Percentiles rank a stretch among this genome's conserved stretches.
phyloP scores from a whole-genome alignment of 37 sponge, comb jelly and placozoan genomes.

The Amphimedon queenslandica region DNA sequence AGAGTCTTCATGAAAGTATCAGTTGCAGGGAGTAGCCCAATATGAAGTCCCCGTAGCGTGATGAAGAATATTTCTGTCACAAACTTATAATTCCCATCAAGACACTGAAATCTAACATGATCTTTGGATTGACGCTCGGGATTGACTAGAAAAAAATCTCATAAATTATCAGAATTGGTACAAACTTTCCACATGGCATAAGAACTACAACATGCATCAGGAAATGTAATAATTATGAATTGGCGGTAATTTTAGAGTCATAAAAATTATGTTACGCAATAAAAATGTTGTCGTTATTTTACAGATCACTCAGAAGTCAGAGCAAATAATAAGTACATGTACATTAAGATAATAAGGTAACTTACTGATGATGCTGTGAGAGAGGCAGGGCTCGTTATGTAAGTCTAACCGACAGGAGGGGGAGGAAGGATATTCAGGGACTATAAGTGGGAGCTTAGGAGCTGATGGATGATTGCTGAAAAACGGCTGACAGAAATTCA shows the following conservation, averaged over 20 bases:
- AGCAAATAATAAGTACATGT: too few relatives aligned
- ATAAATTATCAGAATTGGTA: too few relatives aligned
- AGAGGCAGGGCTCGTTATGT: slow-evolving; percentile 67
- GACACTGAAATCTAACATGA: background rate
- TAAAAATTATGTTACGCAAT: too few relatives aligned
- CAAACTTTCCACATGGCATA: too few relatives aligned
- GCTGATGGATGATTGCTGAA: slow-evolving; percentile 42
- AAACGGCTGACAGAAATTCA: slow-evolving; percentile 74
- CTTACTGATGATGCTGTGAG: slow-evolving; percentile 43
- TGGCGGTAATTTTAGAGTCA: too few relatives aligned
- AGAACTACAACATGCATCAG: too few relatives aligned
- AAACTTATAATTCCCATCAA: slow-evolving; percentile 55
- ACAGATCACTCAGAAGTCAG: too few relatives aligned
- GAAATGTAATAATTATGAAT: too few relatives aligned
- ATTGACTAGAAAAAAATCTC: slow-evolving; percentile 10
- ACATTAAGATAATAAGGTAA: too few relatives aligned
- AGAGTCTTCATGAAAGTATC: slow-evolving; percentile 7
- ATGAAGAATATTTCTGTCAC: slow-evolving; percentile 81
- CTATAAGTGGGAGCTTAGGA: slow-evolving; percentile 56
- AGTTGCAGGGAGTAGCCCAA: slow-evolving; percentile 54
- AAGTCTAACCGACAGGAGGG: slow-evolving; percentile 58
- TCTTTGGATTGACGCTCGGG: background rate
- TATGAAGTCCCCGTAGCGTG: slow-evolving; percentile 75
- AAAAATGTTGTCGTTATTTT: too few relatives aligned
- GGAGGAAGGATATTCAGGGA: slow-evolving; percentile 42